Conservation (phyloP, 2,113 vertebrate species). For the Cyanoramphus novaezelandiae region DNA sequence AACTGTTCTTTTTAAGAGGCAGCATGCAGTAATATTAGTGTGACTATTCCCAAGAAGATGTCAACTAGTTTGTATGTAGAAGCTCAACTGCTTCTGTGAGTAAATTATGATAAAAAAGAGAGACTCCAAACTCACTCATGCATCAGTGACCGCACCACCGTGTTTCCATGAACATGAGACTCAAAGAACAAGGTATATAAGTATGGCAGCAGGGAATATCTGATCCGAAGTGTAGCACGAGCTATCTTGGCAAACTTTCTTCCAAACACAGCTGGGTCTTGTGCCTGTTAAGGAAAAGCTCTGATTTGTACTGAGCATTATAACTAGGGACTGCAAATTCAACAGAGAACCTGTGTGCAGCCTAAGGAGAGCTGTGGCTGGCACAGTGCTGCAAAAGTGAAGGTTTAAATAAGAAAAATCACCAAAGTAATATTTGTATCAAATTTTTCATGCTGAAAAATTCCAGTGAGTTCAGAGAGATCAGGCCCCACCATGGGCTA, state of each 20-base stretch:
- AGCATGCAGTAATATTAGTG: background rate
- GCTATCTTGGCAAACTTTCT: conserved; percentile 74
- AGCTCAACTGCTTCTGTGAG: background rate
- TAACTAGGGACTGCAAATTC: background rate
- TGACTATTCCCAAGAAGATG: background rate
- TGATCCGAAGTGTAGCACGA: conserved; percentile 80
- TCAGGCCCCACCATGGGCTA: accelerated
- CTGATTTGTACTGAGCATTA: background rate
- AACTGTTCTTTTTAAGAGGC: background rate
- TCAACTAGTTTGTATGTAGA: background rate
- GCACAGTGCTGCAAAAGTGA: accelerated
- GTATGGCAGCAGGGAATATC: conserved; percentile 87
- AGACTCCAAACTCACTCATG: conserved; percentile 80
- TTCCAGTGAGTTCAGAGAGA: background rate
- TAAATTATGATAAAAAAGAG: background rate
- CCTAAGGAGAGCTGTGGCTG: background rate
- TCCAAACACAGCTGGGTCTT: conserved; percentile 83
- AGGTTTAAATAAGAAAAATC: background rate
- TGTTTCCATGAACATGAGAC: conserved; percentile 78
- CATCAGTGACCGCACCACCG: conserved; percentile 82
- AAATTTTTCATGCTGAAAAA: background rate
- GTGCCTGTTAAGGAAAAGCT: conserved; percentile 40
- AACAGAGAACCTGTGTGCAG: background rate
- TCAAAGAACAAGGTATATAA: conserved; percentile 87
- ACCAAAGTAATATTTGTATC: background rate